Percentiles rank a stretch among this genome's conserved stretches.
Conservation (phyloP, 2,888 invertebrate species). For the Volucella inflata region DNA sequence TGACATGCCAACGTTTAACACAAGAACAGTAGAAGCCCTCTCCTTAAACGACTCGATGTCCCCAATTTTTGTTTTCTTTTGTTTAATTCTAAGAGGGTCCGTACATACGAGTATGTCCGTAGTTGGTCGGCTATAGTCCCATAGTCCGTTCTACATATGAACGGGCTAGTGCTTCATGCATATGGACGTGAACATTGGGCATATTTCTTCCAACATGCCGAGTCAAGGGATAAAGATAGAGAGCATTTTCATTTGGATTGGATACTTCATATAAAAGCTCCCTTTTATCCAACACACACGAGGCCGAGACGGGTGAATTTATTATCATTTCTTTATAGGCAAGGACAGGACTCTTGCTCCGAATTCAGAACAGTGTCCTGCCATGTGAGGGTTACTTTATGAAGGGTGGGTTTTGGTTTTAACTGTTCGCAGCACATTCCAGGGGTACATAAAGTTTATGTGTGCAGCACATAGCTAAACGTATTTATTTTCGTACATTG, state of each 20-base stretch:
- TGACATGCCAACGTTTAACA: constrained; percentile 63
- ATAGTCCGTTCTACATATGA: constrained; percentile 12
- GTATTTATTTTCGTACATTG: constrained; percentile 33
- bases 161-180: constrained; percentile 22
- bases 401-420: constrained; percentile 38
- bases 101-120: constrained; percentile 21
- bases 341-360: constrained; percentile 61
- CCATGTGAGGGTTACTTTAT: constrained; percentile 46
- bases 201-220: constrained; percentile 46
- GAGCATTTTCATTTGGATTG: constrained; percentile 64
- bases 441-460: constrained; percentile 70
- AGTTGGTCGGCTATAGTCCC: not conserved
- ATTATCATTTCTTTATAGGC: constrained; percentile 64
- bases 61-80: constrained; percentile 55
- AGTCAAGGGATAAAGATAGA: constrained; percentile 12
- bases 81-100: constrained; percentile 56
- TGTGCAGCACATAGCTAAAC: constrained; percentile 67
- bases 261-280: constrained; percentile 66
- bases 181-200: constrained; percentile 67
- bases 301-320: constrained; percentile 58
- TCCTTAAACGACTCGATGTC: constrained; percentile 39
- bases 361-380: constrained; percentile 35
- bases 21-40: constrained; percentile 2
- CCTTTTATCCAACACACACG: constrained; percentile 36
- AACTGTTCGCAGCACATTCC: constrained; percentile 59